Evolutionary conservation across 2,888 invertebrate genomes (phyloP), one percentile per base, ranked within the genome.

Genomic region (Hybos culiciformis): DNA sequence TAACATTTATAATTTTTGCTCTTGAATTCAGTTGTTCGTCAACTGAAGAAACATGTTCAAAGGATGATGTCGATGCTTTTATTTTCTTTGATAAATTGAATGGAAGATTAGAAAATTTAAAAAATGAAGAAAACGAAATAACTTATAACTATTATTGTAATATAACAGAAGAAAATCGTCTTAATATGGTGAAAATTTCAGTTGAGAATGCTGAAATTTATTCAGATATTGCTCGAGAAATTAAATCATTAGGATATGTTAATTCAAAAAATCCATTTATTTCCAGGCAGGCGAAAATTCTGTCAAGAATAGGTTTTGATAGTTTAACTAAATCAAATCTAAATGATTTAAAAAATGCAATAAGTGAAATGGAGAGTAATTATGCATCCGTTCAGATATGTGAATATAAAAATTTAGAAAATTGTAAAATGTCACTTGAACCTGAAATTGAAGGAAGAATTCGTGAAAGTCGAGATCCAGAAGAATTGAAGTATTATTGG

Each of bases 341-440:
- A 54, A 70, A 72, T 48, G 66, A 70, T 41, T 65, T 79, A 18
- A 73, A 77, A 53, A 72, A 75, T 55, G 71, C 76, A 0, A 71
- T 79, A 1, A 77, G 78, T 1, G 73, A 77, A 2, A 87, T 88
- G 87, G 74, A 80, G 53, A 70, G 76, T 1, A 78, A 80, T 50
- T 87, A 85, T 57, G 78, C 83, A 0, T 85, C 75, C 1, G 74
- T 82, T 0, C 83, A 78, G 57, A 76, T 86, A 17, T 87, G 86
- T 54, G 74, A 76, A 4, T 84, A 65, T 51, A 71, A 72, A 19
- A 70, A 82, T 51, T 54, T 59, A 0, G 63, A 57, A 0, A 77
- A 78, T 52, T 85, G 86, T 53, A 73, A 80, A 50, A 59, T 85
- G 12, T 60, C 74, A 11, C 66, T 86, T 40, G 84, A 85, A 58